These are phyloP conservation scores for Solen grandis DNA, from an alignment of 1,140 invertebrate species.

Conservation along the genomic window DNA sequence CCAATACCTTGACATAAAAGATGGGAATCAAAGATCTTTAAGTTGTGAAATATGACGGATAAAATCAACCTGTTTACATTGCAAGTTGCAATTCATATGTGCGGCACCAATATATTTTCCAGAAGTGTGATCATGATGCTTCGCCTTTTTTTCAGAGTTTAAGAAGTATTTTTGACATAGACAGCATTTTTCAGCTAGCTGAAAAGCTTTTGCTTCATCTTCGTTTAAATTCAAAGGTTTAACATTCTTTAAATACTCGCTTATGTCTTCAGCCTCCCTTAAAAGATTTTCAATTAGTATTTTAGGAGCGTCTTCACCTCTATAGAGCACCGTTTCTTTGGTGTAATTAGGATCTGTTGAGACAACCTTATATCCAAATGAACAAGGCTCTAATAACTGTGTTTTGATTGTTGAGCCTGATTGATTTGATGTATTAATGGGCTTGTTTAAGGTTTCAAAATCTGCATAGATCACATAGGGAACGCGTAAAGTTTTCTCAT, in stretches of 20 bases:
- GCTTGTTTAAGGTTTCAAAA: conserved; percentile 1
- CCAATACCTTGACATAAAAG: too few relatives aligned
- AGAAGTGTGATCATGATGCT: conserved; percentile 49
- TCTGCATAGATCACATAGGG: not conserved
- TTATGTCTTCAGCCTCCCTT: conserved; percentile 14
- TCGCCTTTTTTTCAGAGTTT: not conserved
- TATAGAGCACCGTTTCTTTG: conserved; percentile 8
- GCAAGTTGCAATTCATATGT: conserved; percentile 35
- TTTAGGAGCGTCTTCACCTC: not conserved
- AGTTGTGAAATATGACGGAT: conserved; percentile 80
- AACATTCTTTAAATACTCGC: conserved; percentile 13
- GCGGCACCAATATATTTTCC: conserved; percentile 43
- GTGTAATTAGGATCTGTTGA: not conserved
- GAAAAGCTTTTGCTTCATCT: conserved; percentile 10
- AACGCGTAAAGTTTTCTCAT: not conserved
- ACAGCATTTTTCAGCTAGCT: conserved; percentile 3
- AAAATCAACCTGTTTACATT: conserved; percentile 39
- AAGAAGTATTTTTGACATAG: conserved; percentile 52
- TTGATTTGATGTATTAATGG: not conserved
- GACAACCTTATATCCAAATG: conserved; percentile 31
- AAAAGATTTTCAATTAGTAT: conserved; percentile 20
- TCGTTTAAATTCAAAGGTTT: conserved; percentile 36
- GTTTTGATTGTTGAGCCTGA: conserved; percentile 10
- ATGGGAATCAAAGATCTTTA: conserved; percentile 78
- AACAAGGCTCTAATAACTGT: conserved; percentile 44